Conservation (phyloP, 2,888 invertebrate species). For the Phanerotoma sp. region DNA sequence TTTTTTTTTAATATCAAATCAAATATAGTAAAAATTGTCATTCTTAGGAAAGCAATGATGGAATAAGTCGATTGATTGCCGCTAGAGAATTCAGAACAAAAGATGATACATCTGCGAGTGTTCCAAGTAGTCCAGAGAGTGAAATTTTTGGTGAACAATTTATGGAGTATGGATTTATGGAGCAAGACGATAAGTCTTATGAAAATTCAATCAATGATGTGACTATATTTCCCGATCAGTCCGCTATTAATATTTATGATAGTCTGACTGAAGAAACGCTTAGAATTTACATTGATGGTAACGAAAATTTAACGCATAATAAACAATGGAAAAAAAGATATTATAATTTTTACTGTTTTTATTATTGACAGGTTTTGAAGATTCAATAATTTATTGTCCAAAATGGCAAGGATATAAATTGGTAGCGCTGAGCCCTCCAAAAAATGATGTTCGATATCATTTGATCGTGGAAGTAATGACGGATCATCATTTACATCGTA, state of each 20-base stretch:
- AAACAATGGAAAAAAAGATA: too few relatives aligned
- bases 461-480: constrained; percentile 69
- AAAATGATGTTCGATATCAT: constrained; percentile 67
- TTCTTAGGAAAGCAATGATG: constrained; percentile 35
- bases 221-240: constrained; percentile 59
- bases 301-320: too few relatives aligned
- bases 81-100: constrained; percentile 35
- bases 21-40: background rate
- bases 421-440: constrained; percentile 66
- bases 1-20: constrained; percentile 1
- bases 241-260: constrained; percentile 63
- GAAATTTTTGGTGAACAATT: constrained; percentile 52
- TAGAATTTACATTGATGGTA: constrained; percentile 65
- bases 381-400: constrained; percentile 67
- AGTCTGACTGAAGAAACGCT: constrained; percentile 69
- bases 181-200: constrained; percentile 40
- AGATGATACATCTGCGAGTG: constrained; percentile 38
- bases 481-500: constrained; percentile 60
- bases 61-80: constrained; percentile 33
- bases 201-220: constrained; percentile 41
- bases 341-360: too few relatives aligned
- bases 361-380: constrained; percentile 64
- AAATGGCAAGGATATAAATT: constrained; percentile 67
- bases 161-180: constrained; percentile 66
- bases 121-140: constrained; percentile 45